Base-by-base conservation (phyloP, 2,797 vertebrate species). In the Gadopsis marmoratus region DNA sequence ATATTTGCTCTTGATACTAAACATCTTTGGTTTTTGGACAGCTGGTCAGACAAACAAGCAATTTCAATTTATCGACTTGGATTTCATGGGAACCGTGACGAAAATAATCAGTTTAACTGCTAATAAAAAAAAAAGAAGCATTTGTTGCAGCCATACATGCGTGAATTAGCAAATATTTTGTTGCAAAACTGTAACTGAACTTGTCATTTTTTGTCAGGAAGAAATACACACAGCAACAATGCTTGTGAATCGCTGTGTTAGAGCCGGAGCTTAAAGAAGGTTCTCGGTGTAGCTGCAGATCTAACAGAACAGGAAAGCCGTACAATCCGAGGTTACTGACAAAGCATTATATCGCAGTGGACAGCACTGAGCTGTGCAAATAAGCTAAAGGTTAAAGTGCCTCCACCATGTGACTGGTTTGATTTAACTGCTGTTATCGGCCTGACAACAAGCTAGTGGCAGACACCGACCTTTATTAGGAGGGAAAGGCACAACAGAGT, bases 281-380 rank as follows among this genome's bases (percentile, higher is more conserved):
- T 41, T 31, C 5, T 23, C 17, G 21, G 23, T 45, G 60, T 0
- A 17, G 45, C 56, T 51, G 63, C 74, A 56, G 73, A 7, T 53
- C 50, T 7, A n/a, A 48, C 33, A 14, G 21, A 81, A 31, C 35
- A 70, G 63, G 71, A 73, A 73, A 59, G 43, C 26, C 21, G 59
- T 0, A 29, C n/a, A 80, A 54, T 74, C n/a, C 7, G 31, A 37
- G 7, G 48, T 72, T 79, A 81, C 55, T 84, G 83, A 87, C 81
- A 51, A 56, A 75, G 76, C 61, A 23, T 86, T 74, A 71, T 16
- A 74, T 84, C 76, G 74, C 59, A n/a, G 67, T 2, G 48, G 68
- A 76, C 83, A 9, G 43, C 45, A 13, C 35, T 10, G 71, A 83
- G 84, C 88, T 72, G 73, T 45, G 63, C 65, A 80, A 43, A 87